phyloP scores from a whole-genome alignment of 2,113 vertebrate genomes.

The Melanocharis versteri region DNA sequence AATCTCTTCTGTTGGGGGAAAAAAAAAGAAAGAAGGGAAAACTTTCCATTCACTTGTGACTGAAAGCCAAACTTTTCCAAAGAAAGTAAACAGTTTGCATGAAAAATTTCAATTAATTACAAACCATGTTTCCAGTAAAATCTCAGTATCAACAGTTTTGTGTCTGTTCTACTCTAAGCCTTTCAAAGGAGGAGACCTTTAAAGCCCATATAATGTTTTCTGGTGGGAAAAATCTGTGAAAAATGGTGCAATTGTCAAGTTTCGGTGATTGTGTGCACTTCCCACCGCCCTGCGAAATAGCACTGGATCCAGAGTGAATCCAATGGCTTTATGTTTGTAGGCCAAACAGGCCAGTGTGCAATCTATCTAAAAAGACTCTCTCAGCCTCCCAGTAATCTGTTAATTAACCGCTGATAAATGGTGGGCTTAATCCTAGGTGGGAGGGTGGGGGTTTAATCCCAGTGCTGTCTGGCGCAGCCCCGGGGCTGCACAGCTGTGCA shows the following conservation, averaged over 20 bases:
- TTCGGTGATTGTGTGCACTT: not conserved
- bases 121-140: not conserved
- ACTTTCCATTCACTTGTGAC: not conserved
- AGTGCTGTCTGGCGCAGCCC: not conserved
- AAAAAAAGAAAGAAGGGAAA: not conserved
- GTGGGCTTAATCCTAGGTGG: not conserved
- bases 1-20: not conserved
- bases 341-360: not conserved
- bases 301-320: not conserved
- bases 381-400: not conserved
- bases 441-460: not conserved
- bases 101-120: not conserved
- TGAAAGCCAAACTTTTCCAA: not conserved
- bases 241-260: not conserved
- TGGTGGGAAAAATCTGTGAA: slow-evolving; percentile 13
- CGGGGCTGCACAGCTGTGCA: not conserved
- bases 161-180: not conserved
- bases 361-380: not conserved
- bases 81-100: slow-evolving; percentile 14
- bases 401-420: not conserved
- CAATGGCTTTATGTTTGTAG: not conserved
- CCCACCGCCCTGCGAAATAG: rapidly evolving
- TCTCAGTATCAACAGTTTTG: not conserved
- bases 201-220: not conserved
- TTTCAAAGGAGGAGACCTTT: not conserved